phyloP scores from a whole-genome alignment of 1,140 invertebrate species.

The Drosophila kepulauana region DNA sequence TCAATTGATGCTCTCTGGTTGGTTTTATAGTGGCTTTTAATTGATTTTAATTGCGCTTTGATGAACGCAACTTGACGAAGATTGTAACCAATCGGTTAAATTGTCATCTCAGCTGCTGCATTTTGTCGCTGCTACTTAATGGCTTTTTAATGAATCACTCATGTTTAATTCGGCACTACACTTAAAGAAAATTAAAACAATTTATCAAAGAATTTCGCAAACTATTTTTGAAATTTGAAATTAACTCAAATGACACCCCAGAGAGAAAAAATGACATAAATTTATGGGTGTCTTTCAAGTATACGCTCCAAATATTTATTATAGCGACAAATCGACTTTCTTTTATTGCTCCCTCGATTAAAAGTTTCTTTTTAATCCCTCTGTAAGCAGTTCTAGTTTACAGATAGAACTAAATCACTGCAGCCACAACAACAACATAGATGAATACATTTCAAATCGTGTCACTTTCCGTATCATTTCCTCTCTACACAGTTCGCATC shows the following conservation, averaged over 20 bases:
- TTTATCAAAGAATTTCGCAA: background rate
- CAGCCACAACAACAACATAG: conserved; percentile 19
- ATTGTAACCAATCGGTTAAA: conserved; percentile 44
- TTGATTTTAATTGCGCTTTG: conserved; percentile 78
- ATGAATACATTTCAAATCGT: conserved; percentile 22
- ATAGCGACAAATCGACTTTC: background rate
- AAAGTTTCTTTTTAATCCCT: conserved; percentile 8
- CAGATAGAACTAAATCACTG: conserved; percentile 24
- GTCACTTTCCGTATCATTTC: conserved; percentile 47
- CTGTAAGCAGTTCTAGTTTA: conserved; percentile 3
- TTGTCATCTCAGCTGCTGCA: conserved; percentile 61
- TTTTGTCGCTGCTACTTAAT: conserved; percentile 43
- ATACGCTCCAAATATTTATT: background rate
- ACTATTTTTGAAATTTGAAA: background rate
- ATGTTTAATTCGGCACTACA: background rate
- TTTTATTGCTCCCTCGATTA: background rate
- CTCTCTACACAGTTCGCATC: conserved; percentile 28
- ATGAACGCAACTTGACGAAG: conserved; percentile 54
- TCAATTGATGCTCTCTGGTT: conserved; percentile 32
- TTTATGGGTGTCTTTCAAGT: conserved; percentile 4
- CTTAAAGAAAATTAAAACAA: background rate
- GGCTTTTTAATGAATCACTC: conserved; percentile 61
- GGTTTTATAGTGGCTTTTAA: conserved; percentile 58
- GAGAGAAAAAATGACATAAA: background rate
- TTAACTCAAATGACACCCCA: background rate